Evolutionary conservation across 2,113 vertebrate species (phyloP), one percentile per base, ranked within the genome.

Genomic region (Clarias gariepinus): DNA sequence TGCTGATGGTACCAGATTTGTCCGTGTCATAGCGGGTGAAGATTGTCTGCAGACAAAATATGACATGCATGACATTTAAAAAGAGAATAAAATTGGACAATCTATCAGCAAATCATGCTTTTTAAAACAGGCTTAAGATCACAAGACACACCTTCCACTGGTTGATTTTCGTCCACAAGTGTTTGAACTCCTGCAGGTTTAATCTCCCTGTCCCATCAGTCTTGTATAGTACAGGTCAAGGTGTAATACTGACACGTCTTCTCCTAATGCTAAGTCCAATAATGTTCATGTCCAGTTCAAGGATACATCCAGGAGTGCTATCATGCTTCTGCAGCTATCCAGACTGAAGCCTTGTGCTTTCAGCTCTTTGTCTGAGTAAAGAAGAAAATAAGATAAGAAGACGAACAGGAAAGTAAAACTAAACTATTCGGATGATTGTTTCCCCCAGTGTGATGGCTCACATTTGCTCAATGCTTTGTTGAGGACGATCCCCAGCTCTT

Each of bases 271-370:
- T n/a, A n/a, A n/a, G n/a, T n/a, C n/a, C n/a, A n/a, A n/a, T n/a
- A n/a, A n/a, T n/a, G n/a, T n/a, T n/a, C n/a, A n/a, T n/a, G n/a
- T n/a, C n/a, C 74, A 55, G 16, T 30, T 55, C 4, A 33, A 97
- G 96, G 98, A 99, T 99, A 99, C 98, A 52, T 99, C 98, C 98
- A 99, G 96, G 81, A 99, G 93, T 16, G 98, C 98, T 28, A 99
- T 98, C 97, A 99, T 99, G 93, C 98, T 99, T 36, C 98, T 96
- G 89, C 98, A 99, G 28, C 97, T 98, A 90, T 99, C 98, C 57
- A 98, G 86, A 9, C 95, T 97, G 94, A 99, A 99, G 5, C 97
- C 98, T 60, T 96, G 95, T 16, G 96, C 93, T 93, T 96, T 96
- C 88, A 97, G 92, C 73, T 96, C 95, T 88, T 95, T 96, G 84